A percentile compares a stretch with the other conserved stretches of the same genome.
phyloP scores from a whole-genome alignment of 2,797 vertebrate species.

The Psittacula echo region DNA sequence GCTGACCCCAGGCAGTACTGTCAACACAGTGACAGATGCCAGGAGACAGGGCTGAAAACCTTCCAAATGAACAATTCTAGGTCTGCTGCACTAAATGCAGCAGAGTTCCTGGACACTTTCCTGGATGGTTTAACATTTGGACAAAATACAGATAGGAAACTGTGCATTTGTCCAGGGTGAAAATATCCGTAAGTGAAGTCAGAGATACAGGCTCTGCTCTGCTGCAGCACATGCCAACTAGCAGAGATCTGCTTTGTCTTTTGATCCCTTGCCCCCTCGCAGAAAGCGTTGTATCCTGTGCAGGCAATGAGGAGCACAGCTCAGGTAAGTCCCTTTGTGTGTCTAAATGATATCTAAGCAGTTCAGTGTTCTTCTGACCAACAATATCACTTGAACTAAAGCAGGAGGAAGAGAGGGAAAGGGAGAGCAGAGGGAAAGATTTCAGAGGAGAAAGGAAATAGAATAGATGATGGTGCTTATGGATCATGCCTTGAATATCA shows the following conservation, averaged over 20 bases:
- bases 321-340: not conserved
- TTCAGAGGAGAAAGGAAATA: not conserved
- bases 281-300: not conserved
- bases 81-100: not conserved
- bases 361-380: not conserved
- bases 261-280: not conserved
- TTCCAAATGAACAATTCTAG: conserved; percentile 58
- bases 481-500: not conserved
- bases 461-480: not conserved
- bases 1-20: conserved; percentile 41
- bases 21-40: conserved; percentile 47
- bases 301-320: not conserved
- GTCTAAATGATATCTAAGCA: not conserved
- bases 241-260: not conserved
- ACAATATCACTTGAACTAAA: not conserved
- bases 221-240: not conserved
- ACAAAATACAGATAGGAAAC: not conserved
- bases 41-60: conserved; percentile 62
- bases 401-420: not conserved
- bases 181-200: not conserved
- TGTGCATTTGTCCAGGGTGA: not conserved
- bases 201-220: not conserved
- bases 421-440: not conserved
- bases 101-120: not conserved
- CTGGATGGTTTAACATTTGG: conserved; percentile 40